Percentiles rank a stretch among this genome's conserved stretches.
phyloP scores from a whole-genome alignment of 2,888 invertebrate genomes.

The Phortica magna region DNA sequence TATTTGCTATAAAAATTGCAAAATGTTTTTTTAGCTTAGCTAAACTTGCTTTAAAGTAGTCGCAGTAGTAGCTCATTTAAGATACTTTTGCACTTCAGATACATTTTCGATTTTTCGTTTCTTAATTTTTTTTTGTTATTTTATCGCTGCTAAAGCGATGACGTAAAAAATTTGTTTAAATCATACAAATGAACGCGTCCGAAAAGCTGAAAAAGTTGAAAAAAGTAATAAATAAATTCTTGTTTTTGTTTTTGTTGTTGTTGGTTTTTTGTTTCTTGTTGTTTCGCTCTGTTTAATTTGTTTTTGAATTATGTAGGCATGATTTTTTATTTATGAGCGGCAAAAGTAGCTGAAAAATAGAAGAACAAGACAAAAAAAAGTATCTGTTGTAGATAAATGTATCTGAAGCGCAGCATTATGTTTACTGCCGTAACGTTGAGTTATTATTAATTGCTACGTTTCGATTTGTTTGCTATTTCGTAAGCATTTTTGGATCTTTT shows the following conservation, averaged over 20 bases:
- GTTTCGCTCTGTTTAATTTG: constrained; percentile 42
- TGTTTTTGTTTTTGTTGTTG: constrained; percentile 4
- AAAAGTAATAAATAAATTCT: constrained; percentile 16
- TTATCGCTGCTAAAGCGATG: constrained; percentile 48
- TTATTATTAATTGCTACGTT: neutral
- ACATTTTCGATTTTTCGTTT: constrained; percentile 24
- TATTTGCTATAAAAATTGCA: neutral
- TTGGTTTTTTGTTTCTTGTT: too few species aligned
- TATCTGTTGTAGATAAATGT: neutral
- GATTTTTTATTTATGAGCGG: neutral
- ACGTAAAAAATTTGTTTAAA: constrained; percentile 52
- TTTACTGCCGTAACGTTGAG: constrained; percentile 2
- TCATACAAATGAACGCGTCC: constrained; percentile 46
- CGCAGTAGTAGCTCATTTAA: neutral
- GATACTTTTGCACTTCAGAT: neutral
- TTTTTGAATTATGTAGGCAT: constrained; percentile 16
- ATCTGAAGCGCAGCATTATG: constrained; percentile 49
- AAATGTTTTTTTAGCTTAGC: neutral
- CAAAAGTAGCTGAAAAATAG: neutral
- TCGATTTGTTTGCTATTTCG: neutral
- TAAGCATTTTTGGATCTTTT: neutral
- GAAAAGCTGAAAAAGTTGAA: neutral
- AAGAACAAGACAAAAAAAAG: neutral
- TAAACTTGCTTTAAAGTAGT: neutral
- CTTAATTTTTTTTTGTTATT: too few species aligned